These are phyloP conservation scores for Caenorhabditis sp. DNA, from an alignment of 2,888 invertebrate genomes.

Conservation along the genomic window DNA sequence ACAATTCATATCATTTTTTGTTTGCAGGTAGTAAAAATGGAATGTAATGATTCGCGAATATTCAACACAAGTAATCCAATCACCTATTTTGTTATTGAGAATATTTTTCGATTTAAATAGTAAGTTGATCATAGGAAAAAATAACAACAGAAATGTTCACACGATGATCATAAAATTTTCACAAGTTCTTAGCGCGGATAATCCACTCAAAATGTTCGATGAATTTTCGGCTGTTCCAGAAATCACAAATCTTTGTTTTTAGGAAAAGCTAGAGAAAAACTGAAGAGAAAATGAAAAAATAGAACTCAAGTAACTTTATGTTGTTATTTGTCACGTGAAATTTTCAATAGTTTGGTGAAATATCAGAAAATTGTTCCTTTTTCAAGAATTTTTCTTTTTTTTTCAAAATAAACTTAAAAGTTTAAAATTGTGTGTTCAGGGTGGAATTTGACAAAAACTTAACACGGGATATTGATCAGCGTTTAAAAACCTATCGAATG, in stretches of 20 bases:
- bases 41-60: conserved; percentile 49
- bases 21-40: conserved; percentile 18
- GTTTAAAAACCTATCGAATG: too few relatives aligned
- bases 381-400: too few relatives aligned
- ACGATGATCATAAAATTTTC: conserved; percentile 3
- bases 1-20: neutral
- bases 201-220: conserved; percentile 1
- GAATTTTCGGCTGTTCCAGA: too few relatives aligned
- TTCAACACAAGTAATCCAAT: conserved; percentile 45
- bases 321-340: neutral
- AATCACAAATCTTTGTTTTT: too few relatives aligned
- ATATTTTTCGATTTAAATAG: conserved; percentile 46
- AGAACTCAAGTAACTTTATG: neutral
- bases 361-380: neutral
- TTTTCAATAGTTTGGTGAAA: neutral
- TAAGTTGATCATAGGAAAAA: conserved; percentile 18
- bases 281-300: neutral
- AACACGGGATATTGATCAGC: too few relatives aligned
- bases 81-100: conserved; percentile 44
- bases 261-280: neutral
- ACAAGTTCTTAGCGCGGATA: neutral
- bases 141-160: neutral
- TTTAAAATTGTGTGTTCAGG: too few relatives aligned
- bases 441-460: too few relatives aligned
- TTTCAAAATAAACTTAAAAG: too few relatives aligned